Conservation (phyloP, 2,113 vertebrate genomes). For the Speoplatyrhinus poulsoni region DNA sequence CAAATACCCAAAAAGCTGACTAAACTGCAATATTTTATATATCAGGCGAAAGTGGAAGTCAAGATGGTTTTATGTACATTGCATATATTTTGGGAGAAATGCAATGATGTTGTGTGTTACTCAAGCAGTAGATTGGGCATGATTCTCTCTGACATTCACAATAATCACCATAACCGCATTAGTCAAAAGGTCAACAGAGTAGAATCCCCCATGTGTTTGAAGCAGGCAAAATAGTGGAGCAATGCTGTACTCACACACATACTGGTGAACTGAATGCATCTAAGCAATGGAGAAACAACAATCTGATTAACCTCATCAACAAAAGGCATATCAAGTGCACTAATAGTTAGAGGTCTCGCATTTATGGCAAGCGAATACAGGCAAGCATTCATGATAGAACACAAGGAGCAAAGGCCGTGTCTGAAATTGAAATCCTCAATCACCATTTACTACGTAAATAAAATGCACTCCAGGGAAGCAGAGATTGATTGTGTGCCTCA, state of each 20-base stretch:
- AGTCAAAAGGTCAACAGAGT: background rate
- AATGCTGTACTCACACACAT: slow-evolving; percentile 13
- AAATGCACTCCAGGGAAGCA: too few species aligned
- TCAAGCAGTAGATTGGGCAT: slow-evolving; percentile 10
- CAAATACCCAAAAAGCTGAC: too few species aligned
- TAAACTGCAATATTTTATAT: background rate
- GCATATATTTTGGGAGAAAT: background rate
- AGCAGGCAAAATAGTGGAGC: slow-evolving; percentile 26
- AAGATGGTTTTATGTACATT: background rate
- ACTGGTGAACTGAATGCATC: background rate
- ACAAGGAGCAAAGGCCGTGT: background rate
- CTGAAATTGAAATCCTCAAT: too few species aligned
- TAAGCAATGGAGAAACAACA: background rate
- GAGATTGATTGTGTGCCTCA: too few species aligned
- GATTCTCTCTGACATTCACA: slow-evolving; percentile 10
- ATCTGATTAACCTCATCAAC: background rate
- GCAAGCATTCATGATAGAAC: slow-evolving; percentile 9
- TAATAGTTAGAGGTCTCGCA: background rate
- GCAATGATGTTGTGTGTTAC: background rate
- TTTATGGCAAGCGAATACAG: slow-evolving; percentile 35
- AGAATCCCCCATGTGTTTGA: background rate
- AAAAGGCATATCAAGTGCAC: background rate
- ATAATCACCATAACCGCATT: slow-evolving; percentile 6
- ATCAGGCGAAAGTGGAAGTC: background rate
- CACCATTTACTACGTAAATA: too few species aligned